Evolutionary conservation across 2,797 vertebrate genomes (phyloP).

Genomic region (Triplophysa bombifrons): DNA sequence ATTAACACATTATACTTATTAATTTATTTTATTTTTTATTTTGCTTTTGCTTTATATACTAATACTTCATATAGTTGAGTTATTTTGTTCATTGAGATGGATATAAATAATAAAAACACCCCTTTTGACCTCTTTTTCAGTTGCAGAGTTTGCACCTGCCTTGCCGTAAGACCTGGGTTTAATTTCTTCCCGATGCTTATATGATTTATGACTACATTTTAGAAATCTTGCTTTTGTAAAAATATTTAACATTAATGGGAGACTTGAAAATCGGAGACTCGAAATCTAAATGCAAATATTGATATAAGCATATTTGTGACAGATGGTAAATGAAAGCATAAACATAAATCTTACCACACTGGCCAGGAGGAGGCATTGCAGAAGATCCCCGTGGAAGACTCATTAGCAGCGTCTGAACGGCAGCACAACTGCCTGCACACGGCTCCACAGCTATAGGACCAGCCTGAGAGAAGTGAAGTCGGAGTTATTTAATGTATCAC

Average conservation of each 20-base stretch:
- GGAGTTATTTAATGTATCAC: neutral
- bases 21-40: no score
- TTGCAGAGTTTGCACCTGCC: neutral
- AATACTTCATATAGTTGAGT: neutral
- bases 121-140: neutral
- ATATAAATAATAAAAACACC: neutral
- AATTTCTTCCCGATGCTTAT: no score
- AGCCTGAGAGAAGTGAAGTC: constrained; percentile 7
- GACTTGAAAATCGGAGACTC: neutral
- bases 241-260: neutral
- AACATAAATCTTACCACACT: constrained; percentile 81
- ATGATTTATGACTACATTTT: neutral
- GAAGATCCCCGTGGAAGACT: constrained; percentile 84
- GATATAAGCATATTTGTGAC: neutral
- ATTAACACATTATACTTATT: neutral
- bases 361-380: constrained; percentile 87
- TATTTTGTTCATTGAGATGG: neutral
- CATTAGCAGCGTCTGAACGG: constrained; percentile 87
- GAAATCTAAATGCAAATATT: neutral
- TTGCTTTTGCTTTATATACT: no score
- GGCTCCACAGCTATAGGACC: constrained; percentile 89
- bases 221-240: neutral
- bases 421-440: constrained; percentile 86
- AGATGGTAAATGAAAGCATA: neutral
- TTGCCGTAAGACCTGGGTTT: no score